These are phyloP conservation scores for Rhadinocentrus ornatus DNA, from an alignment of 2,797 vertebrate species.

Conservation along the genomic window DNA sequence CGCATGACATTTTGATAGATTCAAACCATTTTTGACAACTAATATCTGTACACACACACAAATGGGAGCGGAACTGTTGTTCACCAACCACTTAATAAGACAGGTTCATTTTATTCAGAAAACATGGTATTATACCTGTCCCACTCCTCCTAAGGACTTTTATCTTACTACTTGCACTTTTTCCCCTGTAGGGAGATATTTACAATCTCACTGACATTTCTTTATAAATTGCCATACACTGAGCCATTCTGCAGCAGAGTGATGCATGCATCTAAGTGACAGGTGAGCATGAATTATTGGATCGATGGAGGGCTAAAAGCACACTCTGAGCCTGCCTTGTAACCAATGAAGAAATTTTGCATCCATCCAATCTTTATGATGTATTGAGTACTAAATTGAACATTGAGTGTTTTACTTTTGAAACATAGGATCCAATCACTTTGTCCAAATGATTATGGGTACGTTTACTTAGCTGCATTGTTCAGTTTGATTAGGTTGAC, in stretches of 20 bases:
- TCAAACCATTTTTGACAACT: conserved; percentile 40
- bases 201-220: conserved; percentile 53
- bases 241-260: conserved; percentile 45
- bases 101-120: conserved; percentile 40
- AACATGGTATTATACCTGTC: conserved; percentile 24
- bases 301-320: conserved; percentile 43
- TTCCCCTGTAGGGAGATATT: conserved; percentile 44
- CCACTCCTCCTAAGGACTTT: conserved; percentile 29
- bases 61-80: conserved; percentile 41
- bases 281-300: conserved; percentile 62
- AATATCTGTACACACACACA: conserved; percentile 24
- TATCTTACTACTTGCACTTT: conserved; percentile 45
- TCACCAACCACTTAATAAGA: conserved; percentile 25
- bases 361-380: conserved; percentile 52
- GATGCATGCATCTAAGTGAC: conserved; percentile 54
- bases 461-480: conserved; percentile 23
- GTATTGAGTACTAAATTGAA: conserved; percentile 47
- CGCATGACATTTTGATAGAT: conserved; percentile 23
- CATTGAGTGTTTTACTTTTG: conserved; percentile 34
- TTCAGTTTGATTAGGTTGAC: conserved; percentile 22
- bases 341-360: conserved; percentile 44
- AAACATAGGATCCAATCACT: conserved; percentile 22
- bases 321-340: conserved; percentile 29
- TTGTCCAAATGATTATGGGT: conserved; percentile 4
- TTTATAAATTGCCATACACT: conserved; percentile 44